Percentiles rank a stretch among this genome's conserved stretches.
These are phyloP conservation scores for Diarsia brunnea DNA, from an alignment of 2,888 invertebrate genomes.

Conservation along the genomic window DNA sequence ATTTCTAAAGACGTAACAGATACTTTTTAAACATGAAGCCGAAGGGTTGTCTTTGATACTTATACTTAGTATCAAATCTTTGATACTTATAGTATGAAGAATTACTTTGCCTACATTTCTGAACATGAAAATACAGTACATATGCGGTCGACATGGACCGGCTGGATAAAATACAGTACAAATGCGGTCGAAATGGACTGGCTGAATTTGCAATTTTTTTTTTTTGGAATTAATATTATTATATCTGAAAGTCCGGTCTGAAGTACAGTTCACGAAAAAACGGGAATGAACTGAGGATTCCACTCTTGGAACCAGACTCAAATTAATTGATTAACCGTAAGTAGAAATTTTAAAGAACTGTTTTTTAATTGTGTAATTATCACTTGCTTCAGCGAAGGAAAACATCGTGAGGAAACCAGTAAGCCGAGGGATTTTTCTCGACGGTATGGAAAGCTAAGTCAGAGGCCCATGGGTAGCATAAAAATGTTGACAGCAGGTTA, in stretches of 20 bases:
- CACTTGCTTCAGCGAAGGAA: too few species aligned
- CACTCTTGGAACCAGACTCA: background rate
- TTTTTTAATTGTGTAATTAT: too few species aligned
- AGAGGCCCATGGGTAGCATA: too few species aligned
- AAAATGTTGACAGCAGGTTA: too few species aligned
- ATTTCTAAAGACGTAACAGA: constrained; percentile 10
- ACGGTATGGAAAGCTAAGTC: too few species aligned
- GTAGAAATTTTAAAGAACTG: background rate
- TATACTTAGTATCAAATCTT: too few species aligned
- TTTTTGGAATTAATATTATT: too few species aligned
- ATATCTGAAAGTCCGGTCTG: too few species aligned
- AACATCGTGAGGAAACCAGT: too few species aligned
- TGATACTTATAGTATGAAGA: background rate
- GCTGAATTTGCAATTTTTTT: background rate
- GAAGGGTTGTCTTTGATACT: background rate
- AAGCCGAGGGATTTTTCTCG: too few species aligned
- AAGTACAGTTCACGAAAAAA: background rate
- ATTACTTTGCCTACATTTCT: background rate
- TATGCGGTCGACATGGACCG: background rate
- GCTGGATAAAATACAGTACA: background rate
- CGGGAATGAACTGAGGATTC: background rate
- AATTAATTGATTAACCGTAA: constrained; percentile 4
- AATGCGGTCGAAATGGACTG: background rate
- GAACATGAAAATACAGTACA: background rate
- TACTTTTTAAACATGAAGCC: background rate